These are phyloP conservation scores for Salticus scenicus DNA, from an alignment of 2,888 invertebrate genomes.

Conservation along the genomic window DNA sequence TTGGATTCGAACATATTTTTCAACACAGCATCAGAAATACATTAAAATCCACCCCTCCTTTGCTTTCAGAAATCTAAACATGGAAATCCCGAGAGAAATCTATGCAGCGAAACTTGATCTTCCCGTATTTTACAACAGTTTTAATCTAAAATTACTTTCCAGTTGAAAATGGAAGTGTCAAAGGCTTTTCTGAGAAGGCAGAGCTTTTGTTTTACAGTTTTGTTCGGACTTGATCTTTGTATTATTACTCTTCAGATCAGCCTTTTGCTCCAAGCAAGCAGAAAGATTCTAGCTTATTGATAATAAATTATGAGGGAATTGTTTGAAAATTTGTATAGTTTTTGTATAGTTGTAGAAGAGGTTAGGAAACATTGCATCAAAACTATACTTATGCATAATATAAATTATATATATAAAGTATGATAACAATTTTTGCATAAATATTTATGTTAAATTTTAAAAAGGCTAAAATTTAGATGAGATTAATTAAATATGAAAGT, in stretches of 20 bases:
- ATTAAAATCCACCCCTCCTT: neutral
- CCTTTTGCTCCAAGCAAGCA: neutral
- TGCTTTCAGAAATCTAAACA: neutral
- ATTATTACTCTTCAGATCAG: neutral
- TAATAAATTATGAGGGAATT: neutral
- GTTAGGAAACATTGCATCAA: too few species aligned
- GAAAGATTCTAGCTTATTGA: neutral
- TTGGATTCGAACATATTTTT: too few species aligned
- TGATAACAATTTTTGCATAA: too few species aligned
- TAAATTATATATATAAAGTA: too few species aligned
- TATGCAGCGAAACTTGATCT: neutral
- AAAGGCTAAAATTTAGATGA: too few species aligned
- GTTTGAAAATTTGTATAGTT: too few species aligned
- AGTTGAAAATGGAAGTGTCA: conserved; percentile 58
- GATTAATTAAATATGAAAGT: too few species aligned
- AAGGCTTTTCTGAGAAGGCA: conserved; percentile 11
- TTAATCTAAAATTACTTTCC: conserved; percentile 52
- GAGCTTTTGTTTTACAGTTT: neutral
- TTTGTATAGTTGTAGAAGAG: too few species aligned
- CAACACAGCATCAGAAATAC: too few species aligned
- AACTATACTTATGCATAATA: too few species aligned
- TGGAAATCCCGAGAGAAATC: neutral
- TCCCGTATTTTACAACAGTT: conserved; percentile 25
- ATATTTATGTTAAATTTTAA: too few species aligned
- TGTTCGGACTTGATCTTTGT: neutral